These are phyloP conservation scores for Ciconia boyciana DNA, from an alignment of 2,113 vertebrate genomes.

Conservation along the genomic window DNA sequence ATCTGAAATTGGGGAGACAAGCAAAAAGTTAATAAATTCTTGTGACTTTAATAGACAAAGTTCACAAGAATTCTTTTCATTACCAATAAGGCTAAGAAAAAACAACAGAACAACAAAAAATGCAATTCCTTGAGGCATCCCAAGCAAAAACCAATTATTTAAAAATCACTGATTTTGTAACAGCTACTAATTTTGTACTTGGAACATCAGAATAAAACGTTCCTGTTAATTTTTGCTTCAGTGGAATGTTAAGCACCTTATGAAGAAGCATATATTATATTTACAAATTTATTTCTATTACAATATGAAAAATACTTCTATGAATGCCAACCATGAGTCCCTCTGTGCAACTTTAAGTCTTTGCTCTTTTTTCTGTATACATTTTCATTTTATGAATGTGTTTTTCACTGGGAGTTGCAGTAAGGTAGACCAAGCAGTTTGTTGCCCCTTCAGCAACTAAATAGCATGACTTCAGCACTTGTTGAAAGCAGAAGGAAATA, in stretches of 20 bases:
- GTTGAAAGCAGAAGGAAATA: background rate
- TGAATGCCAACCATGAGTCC: background rate
- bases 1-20: conserved; percentile 73
- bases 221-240: background rate
- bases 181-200: background rate
- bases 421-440: background rate
- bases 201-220: background rate
- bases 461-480: background rate
- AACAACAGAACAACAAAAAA: background rate
- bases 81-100: background rate
- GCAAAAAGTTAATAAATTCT: background rate
- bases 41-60: background rate
- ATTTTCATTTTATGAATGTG: background rate
- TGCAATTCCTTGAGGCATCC: background rate
- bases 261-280: background rate
- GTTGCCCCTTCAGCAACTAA: background rate
- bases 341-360: background rate
- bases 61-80: background rate
- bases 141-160: background rate
- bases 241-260: background rate
- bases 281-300: background rate
- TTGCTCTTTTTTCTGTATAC: background rate
- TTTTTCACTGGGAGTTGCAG: background rate
- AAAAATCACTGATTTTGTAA: background rate
- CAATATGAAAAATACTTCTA: background rate